These are phyloP conservation scores for Cepaea hortensis DNA, from an alignment of 2,888 invertebrate genomes.

Conservation along the genomic window DNA sequence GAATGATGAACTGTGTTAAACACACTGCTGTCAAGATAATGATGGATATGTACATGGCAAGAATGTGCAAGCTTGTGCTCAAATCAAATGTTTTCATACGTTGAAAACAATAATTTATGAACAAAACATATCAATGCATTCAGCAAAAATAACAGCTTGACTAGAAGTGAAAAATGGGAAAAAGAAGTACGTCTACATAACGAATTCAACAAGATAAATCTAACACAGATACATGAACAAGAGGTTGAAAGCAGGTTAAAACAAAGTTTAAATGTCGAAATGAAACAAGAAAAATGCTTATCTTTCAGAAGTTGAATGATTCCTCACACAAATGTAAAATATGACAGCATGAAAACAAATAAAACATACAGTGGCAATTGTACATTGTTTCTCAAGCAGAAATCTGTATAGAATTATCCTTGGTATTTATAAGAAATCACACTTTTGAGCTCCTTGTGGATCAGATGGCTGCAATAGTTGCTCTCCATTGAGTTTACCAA, in stretches of 20 bases:
- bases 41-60: background rate
- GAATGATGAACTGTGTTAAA: background rate
- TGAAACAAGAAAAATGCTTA: background rate
- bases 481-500: too few relatives aligned
- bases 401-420: too few relatives aligned
- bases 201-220: too few relatives aligned
- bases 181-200: too few relatives aligned
- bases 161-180: background rate
- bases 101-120: too few relatives aligned
- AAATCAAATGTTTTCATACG: background rate
- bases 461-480: too few relatives aligned
- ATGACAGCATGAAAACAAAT: background rate
- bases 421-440: too few relatives aligned
- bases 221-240: too few relatives aligned
- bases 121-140: background rate
- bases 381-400: too few relatives aligned
- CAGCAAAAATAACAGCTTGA: background rate
- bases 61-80: background rate
- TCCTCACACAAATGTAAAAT: background rate
- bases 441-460: too few relatives aligned
- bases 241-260: too few relatives aligned
- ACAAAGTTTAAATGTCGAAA: too few relatives aligned
- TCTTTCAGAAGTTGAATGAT: constrained; percentile 9
- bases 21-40: background rate
- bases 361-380: background rate